Evolutionary conservation across 2,888 invertebrate species (phyloP), one percentile per base, ranked within the genome.

Genomic region (Lasius platythorax): DNA sequence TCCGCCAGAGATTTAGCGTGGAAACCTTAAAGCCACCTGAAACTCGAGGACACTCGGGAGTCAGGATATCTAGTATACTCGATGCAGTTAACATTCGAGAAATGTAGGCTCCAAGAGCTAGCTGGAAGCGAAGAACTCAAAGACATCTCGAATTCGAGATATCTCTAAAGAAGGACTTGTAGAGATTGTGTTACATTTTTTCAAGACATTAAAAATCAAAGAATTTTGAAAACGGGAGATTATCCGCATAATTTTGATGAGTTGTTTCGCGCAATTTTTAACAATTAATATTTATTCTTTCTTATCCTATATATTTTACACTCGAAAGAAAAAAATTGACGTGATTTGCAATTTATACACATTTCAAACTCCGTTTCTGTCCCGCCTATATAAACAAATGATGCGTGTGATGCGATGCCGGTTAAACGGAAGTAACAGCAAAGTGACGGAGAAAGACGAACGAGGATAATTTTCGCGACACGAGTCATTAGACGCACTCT

Each of bases 401-500:
- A 78, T 61, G 28, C 23, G 46, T 43, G 72, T 23, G 33, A 61
- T 61, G 70, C 70, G 58, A 79, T 56, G 37, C 15, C 68, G 56
- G 40, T 63, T 73, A 50, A 81, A 72, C 46, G 61, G 58, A 72
- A 81, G 61, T 73, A 18, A 63, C 9, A 33, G 46, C 30, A 63
- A 50, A 23, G 72, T n/a, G 23, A 23, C 28, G 40, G 50, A 64
- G 66, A 12, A 37, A n/a, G 58, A 68, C 40, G 23, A 83, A 82
- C 82, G 67, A 63, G 82, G 83, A 72, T 56, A 78, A 89, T 46
- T 89, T 88, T 83, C 56, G 50, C 82, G 70, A 84, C 85, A 85
- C 84, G 84, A 82, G 64, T 87, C 90, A 87, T 90, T 88, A 90
- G 83, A 86, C 58, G 40, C 63, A 78, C 53, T 58, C 84, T 90